Conservation (phyloP, 2,888 invertebrate genomes). For the Apodemia zela region DNA sequence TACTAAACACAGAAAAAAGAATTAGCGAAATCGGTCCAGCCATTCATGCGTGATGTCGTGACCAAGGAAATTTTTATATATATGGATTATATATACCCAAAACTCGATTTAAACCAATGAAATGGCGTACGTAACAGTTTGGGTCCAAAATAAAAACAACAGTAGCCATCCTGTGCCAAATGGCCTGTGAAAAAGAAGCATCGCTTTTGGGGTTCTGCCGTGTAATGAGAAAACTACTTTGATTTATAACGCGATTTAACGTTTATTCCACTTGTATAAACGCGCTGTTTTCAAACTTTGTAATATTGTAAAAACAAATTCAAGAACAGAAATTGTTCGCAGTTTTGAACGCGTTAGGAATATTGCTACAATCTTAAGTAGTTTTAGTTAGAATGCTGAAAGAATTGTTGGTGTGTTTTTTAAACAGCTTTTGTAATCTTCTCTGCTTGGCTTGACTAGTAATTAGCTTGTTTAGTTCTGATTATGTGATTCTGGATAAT, state of each 20-base stretch:
- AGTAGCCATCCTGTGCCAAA: conserved; percentile 55
- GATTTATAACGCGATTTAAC: conserved; percentile 24
- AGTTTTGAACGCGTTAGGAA: conserved; percentile 14
- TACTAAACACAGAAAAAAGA: too few relatives aligned
- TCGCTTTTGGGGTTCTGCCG: conserved; percentile 41
- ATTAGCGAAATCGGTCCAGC: too few relatives aligned
- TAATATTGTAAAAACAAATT: conserved; percentile 18
- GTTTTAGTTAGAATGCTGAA: background rate
- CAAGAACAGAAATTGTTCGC: background rate
- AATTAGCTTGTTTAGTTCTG: too few relatives aligned
- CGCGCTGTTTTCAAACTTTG: conserved; percentile 12
- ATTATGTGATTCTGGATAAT: too few relatives aligned
- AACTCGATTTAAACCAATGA: conserved; percentile 51
- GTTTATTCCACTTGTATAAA: conserved; percentile 17
- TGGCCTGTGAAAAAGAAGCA: conserved; percentile 59
- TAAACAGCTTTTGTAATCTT: background rate
- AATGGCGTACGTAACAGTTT: conserved; percentile 47
- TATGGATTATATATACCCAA: conserved; percentile 39
- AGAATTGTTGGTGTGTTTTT: conserved; percentile 7
- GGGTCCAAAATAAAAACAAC: conserved; percentile 49
- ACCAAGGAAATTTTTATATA: too few relatives aligned
- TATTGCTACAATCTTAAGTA: conserved; percentile 8
- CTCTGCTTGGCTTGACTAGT: too few relatives aligned
- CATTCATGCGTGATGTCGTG: too few relatives aligned
- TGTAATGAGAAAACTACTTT: conserved; percentile 24